Evolutionary conservation across 2,113 vertebrate genomes (phyloP).

Genomic region (Rissa tridactyla): DNA sequence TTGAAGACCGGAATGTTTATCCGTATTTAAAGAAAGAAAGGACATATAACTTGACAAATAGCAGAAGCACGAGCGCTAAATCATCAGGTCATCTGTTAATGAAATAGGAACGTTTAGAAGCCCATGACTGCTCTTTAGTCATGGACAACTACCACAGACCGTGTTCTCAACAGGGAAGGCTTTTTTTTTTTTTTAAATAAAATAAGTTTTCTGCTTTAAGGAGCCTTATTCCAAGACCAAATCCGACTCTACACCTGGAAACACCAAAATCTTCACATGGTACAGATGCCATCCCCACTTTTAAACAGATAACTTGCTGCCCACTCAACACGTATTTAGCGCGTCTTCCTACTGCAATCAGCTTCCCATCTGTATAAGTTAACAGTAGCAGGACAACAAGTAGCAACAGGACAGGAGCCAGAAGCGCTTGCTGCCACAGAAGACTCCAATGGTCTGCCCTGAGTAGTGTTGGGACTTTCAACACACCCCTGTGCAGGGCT

Average conservation of each 20-base stretch:
- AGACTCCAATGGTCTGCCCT: background rate
- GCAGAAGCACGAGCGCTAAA: background rate
- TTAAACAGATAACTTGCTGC: background rate
- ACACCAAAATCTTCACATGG: background rate
- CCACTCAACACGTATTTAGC: accelerated
- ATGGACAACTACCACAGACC: background rate
- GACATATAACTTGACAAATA: background rate
- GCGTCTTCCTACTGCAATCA: background rate
- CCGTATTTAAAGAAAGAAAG: background rate
- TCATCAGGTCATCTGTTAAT: background rate
- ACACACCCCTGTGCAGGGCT: background rate
- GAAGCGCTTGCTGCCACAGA: background rate
- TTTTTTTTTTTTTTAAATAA: too few relatives aligned
- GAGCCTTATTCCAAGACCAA: background rate
- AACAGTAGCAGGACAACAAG: accelerated
- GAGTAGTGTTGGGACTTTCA: background rate
- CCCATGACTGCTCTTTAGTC: background rate
- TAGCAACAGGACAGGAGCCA: background rate
- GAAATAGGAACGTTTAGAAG: background rate
- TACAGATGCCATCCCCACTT: background rate
- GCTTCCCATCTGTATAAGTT: background rate
- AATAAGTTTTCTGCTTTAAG: background rate
- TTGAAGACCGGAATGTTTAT: background rate
- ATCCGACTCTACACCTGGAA: background rate
- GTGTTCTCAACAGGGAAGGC: background rate